Base-by-base conservation (phyloP, 2,888 invertebrate genomes). In the Andrena bucephala region DNA sequence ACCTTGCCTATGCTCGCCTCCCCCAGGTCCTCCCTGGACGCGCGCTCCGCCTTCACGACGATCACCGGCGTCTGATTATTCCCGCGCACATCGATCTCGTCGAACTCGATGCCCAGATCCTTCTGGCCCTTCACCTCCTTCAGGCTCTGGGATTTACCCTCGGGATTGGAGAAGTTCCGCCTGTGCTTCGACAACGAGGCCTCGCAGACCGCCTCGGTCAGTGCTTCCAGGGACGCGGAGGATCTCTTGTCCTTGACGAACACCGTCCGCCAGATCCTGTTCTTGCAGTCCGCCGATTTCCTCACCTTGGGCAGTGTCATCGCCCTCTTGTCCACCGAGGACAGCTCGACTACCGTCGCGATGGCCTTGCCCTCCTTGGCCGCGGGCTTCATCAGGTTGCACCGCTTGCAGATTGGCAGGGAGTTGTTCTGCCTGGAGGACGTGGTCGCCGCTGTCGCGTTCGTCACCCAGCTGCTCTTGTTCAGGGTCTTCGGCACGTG, bases 171-270 rank as follows among this genome's bases (percentile, higher is more conserved):
- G 0, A 90, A 85, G 67, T 93, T 94, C 3, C 93, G 87, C 1
- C 91, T 87, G 42, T 93, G 93, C 60, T 92, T 92, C 31, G 90
- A 82, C 2, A 87, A 69, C 10, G 85, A 70, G 1, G 31, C 68
- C 0, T 89, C 88, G 8, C 86, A 86, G 13, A 78, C 81, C 42
- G 87, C 84, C 6, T 87, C 87, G 6, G 94, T 91, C 27, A 94
- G 80, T 13, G 89, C 90, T 71, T 94, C 94, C 71, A 94, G 68
- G 13, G 94, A 94, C 5, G 93, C 86, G 10, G 94, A 94, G 0
- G 94, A 93, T 70, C 92, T 89, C 42, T 93, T 93, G 66, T 94
- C 94, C 74, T 94, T 94, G 1, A 91, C 91, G 73, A 94, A 93
- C 1, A 93, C 93, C 66, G 92, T 92, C 20, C 92, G 84, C 93